These are phyloP conservation scores for Sussaba pulchella DNA, from an alignment of 2,888 invertebrate species.

Conservation along the genomic window DNA sequence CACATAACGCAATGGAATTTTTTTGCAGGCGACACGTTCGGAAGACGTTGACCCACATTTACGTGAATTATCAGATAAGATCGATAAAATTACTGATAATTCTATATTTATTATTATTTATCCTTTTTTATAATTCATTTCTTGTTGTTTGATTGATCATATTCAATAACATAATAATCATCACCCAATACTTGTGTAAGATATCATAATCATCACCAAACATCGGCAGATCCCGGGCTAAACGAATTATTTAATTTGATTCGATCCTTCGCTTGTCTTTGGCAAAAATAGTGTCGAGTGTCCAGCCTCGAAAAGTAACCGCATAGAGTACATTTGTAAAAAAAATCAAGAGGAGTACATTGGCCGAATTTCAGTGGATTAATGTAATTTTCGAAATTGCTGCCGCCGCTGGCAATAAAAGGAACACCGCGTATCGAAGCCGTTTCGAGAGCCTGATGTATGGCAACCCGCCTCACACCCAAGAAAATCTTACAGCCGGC, in stretches of 20 bases:
- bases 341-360: too few relatives aligned
- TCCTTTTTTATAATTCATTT: too few relatives aligned
- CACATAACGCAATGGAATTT: neutral
- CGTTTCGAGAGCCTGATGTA: constrained; percentile 15
- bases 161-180: neutral
- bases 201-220: neutral
- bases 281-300: too few relatives aligned
- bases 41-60: too few relatives aligned
- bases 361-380: too few relatives aligned
- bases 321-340: too few relatives aligned
- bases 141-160: neutral
- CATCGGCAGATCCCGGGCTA: neutral
- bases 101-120: too few relatives aligned
- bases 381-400: constrained; percentile 2
- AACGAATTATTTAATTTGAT: neutral
- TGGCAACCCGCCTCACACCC: constrained; percentile 54
- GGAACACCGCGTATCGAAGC: neutral
- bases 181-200: neutral
- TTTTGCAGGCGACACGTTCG: neutral
- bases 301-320: too few relatives aligned
- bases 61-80: too few relatives aligned
- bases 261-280: neutral
- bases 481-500: constrained; percentile 35
- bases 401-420: neutral
- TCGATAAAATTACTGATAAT: too few relatives aligned